Evolutionary conservation across 1,140 invertebrate genomes (phyloP).

Genomic region (Bombus breviceps): DNA sequence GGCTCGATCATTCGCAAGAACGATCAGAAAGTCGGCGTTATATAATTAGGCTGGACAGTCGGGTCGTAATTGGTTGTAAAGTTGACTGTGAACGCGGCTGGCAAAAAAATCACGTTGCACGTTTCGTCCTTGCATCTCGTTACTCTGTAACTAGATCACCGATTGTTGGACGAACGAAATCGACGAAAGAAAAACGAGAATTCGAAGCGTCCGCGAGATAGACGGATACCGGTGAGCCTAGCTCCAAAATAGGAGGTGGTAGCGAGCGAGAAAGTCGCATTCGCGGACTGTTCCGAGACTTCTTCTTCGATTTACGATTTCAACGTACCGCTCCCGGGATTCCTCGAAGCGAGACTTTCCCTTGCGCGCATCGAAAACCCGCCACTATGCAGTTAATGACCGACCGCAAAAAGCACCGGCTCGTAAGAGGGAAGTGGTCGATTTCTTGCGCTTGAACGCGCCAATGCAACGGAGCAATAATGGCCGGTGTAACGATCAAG

Average conservation of each 20-base stretch:
- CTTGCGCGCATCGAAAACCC: conserved; percentile 36
- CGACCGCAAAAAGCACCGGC: conserved; percentile 8
- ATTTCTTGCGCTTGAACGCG: not conserved
- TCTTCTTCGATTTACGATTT: conserved; percentile 50
- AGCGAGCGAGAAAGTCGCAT: conserved; percentile 31
- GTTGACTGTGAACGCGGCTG: not conserved
- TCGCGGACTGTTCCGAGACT: conserved; percentile 10
- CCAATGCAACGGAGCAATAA: no score
- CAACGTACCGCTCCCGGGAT: conserved; percentile 40
- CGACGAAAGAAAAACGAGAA: not conserved
- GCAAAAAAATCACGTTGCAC: not conserved
- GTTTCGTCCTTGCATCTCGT: not conserved
- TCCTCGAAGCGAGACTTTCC: conserved; percentile 48
- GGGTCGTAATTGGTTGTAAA: not conserved
- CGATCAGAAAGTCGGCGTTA: not conserved
- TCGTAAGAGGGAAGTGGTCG: not conserved
- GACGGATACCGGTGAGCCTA: not conserved
- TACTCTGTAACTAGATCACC: not conserved
- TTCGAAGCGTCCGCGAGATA: no score
- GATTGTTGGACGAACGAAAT: not conserved
- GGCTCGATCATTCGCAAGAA: not conserved
- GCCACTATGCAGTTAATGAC: conserved; percentile 22
- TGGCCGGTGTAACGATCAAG: not conserved
- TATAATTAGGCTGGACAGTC: not conserved
- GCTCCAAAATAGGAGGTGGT: conserved; percentile 24